Base-by-base conservation (phyloP, 2,888 invertebrate genomes). In the Alentia gelatinosa region DNA sequence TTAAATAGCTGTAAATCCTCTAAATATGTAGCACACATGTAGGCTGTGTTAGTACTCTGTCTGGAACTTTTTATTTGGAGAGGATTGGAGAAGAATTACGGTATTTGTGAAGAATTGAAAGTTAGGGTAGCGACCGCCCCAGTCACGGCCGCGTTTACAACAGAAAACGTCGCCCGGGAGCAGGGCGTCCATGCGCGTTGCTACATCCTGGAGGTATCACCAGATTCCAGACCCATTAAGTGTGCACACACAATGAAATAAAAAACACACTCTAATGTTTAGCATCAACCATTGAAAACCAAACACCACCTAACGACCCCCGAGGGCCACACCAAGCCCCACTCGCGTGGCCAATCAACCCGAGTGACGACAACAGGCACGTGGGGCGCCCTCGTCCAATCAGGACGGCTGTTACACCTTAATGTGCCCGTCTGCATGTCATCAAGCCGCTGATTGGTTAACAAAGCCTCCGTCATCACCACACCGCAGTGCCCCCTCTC, bases 391-490 rank as follows among this genome's bases (percentile, higher is more conserved):
- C 12, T 68, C 12, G 68, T 30, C 68, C 68, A 68, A 68, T 68
- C 68, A 68, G 68, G 68, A 68, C 68, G 68, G 12, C 68, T 30
- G 30, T 68, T 68, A 68, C 56, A 30, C 26, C 33, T 30, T 68
- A 68, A 68, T 30, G 68, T 26, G 68, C 12, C 68, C 5, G 33
- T 12, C 33, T 68, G 68, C 33, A 30, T 68, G 68, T 68, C 68
- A 68, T 30, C 68, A 30, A 30, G 68, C 68, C 68, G 68, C 68
- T 68, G 68, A 68, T 68, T 68, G 68, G 68, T 68, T 68, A 68
- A 68, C 68, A 68, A 68, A 30, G 12, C 68, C 30, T 68, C 68
- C 26, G 68, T 68, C 68, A 30, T 68, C 68, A 30, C 30, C 15
- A 9, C 1, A 3, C 30, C 12, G 3, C 3, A 3, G 1, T 30